phyloP scores from a whole-genome alignment of 2,797 vertebrate genomes.

The Mus caroli region DNA sequence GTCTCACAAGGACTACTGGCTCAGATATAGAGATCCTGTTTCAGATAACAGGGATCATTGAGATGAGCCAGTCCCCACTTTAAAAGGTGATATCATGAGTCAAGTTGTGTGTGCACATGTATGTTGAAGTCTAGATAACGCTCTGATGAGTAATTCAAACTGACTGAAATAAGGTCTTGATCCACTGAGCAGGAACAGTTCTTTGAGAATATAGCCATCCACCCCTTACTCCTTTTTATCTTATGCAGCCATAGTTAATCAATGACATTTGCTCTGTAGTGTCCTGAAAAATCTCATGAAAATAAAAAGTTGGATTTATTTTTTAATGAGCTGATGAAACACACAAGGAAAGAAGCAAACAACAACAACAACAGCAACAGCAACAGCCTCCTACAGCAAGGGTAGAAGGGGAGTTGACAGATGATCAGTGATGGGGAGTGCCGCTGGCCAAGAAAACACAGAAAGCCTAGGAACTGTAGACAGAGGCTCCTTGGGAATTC shows the following conservation, averaged over 20 bases:
- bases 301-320: not conserved
- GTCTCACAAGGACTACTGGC: not conserved
- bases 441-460: not conserved
- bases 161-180: not conserved
- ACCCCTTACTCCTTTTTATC: not conserved
- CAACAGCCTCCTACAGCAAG: not conserved
- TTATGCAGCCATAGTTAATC: conserved; percentile 6
- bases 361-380: not conserved
- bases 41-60: not conserved
- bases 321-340: not conserved
- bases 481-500: not conserved
- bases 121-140: not conserved
- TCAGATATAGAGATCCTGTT: not conserved
- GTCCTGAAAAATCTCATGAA: conserved; percentile 7
- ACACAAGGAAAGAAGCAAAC: not conserved
- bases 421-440: not conserved
- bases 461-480: not conserved
- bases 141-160: not conserved
- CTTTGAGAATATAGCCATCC: not conserved
- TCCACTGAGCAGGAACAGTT: not conserved
- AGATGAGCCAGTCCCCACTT: not conserved
- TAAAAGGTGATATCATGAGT: not conserved
- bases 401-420: not conserved
- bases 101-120: not conserved
- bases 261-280: not conserved